Conservation (phyloP, 2,888 invertebrate genomes). For the Drosophila gaucha region DNA sequence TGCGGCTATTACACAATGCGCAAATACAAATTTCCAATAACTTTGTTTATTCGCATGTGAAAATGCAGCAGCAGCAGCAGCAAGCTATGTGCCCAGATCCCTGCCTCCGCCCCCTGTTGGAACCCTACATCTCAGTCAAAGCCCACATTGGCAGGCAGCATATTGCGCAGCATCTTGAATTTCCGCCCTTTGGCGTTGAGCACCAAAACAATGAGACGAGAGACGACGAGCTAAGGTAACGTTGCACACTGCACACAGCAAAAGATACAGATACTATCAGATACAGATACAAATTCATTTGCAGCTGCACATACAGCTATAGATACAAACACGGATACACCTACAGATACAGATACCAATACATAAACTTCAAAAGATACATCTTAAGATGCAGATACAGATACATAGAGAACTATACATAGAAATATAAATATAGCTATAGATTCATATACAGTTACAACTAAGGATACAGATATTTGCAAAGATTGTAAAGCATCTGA, state of each 20-base stretch:
- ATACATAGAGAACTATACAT: not conserved
- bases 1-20: constrained; percentile 65
- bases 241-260: constrained; percentile 31
- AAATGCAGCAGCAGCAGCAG: constrained; percentile 56
- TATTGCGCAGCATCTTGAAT: constrained; percentile 76
- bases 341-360: constrained; percentile 3
- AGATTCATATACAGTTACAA: not conserved
- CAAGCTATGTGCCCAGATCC: not conserved
- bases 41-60: constrained; percentile 66
- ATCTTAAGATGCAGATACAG: constrained; percentile 1
- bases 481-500: too few relatives aligned
- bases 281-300: constrained; percentile 23
- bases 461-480: constrained; percentile 5
- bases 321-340: constrained; percentile 2
- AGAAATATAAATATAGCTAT: too few relatives aligned
- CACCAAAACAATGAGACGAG: constrained; percentile 35
- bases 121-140: constrained; percentile 3
- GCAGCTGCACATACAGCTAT: constrained; percentile 5
- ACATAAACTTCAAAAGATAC: too few relatives aligned
- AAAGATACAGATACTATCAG: constrained; percentile 15
- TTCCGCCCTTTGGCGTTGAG: constrained; percentile 60
- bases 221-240: constrained; percentile 54
- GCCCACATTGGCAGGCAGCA: constrained; percentile 16
- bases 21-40: constrained; percentile 67
- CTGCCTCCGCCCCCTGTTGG: not conserved